These are phyloP conservation scores for Telmatherina bonti DNA, from an alignment of 2,797 vertebrate genomes.

Conservation along the genomic window DNA sequence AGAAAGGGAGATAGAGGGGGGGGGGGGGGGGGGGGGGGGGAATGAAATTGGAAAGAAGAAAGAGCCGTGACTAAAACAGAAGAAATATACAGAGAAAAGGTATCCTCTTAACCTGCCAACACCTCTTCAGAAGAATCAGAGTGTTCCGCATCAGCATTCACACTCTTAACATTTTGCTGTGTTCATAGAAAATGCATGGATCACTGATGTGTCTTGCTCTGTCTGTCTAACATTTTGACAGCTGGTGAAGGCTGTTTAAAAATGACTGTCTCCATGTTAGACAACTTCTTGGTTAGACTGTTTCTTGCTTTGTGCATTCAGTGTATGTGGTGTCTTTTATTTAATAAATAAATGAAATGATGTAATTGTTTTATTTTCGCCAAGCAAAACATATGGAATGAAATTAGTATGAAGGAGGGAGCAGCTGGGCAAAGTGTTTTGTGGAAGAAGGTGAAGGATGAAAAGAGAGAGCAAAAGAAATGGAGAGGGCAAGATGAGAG, in stretches of 20 bases:
- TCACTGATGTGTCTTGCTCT: constrained; percentile 66
- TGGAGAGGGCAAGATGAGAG: constrained; percentile 18
- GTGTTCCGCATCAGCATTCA: constrained; percentile 60
- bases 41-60: constrained; percentile 74
- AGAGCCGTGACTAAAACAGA: constrained; percentile 79
- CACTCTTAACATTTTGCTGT: constrained; percentile 54
- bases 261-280: constrained; percentile 51
- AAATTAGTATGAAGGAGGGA: constrained; percentile 58
- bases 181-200: constrained; percentile 54
- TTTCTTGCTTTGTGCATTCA: constrained; percentile 14
- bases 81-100: constrained; percentile 65
- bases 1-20: constrained; percentile 73
- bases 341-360: constrained; percentile 17
- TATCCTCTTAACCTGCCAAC: constrained; percentile 76
- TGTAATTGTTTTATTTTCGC: constrained; percentile 40
- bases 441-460: constrained; percentile 44
- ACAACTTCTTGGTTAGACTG: constrained; percentile 34
- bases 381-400: constrained; percentile 50
- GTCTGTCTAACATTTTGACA: constrained; percentile 56
- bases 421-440: constrained; percentile 60
- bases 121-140: constrained; percentile 67
- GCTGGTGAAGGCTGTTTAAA: constrained; percentile 57
- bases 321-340: constrained; percentile 3
- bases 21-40: constrained; percentile 59
- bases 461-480: constrained; percentile 4